Percentiles rank a stretch among this genome's conserved stretches.
phyloP scores from a whole-genome alignment of 2,113 vertebrate genomes.

The Xiphophorus hellerii region DNA sequence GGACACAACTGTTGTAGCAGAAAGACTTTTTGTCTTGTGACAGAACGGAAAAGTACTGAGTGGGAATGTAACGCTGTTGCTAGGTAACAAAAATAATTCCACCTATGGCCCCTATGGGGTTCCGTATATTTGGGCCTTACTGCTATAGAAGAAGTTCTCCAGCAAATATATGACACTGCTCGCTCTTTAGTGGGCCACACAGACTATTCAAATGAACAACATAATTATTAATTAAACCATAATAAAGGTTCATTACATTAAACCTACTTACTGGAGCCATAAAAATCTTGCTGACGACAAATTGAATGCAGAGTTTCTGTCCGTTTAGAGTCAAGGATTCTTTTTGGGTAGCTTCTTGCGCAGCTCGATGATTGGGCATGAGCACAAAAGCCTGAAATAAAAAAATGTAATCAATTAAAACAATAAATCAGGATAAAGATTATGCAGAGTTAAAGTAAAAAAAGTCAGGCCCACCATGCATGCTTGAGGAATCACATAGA shows the following conservation, averaged over 20 bases:
- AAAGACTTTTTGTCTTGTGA: no score
- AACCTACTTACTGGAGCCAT: conserved; percentile 21
- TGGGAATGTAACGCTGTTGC: no score
- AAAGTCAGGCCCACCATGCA: conserved; percentile 28
- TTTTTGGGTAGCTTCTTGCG: rapidly evolving
- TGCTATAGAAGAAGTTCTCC: no score
- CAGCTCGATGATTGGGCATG: rapidly evolving
- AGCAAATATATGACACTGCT: no score
- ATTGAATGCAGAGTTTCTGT: rapidly evolving
- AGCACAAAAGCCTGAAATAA: conserved; percentile 43
- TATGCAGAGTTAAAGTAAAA: not conserved
- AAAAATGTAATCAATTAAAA: not conserved
- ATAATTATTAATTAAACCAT: not conserved
- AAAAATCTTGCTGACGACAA: not conserved
- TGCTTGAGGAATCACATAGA: conserved; percentile 46
- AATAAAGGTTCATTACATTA: not conserved
- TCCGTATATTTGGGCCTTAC: no score
- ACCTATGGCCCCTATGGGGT: no score
- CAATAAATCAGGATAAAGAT: not conserved
- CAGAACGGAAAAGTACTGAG: no score
- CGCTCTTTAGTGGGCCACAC: no score
- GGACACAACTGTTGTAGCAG: no score
- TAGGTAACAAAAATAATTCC: no score
- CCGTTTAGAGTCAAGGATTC: not conserved
- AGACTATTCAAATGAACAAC: no score